Base-by-base conservation (phyloP, 2,888 invertebrate genomes). In the Eulithis prunata region DNA sequence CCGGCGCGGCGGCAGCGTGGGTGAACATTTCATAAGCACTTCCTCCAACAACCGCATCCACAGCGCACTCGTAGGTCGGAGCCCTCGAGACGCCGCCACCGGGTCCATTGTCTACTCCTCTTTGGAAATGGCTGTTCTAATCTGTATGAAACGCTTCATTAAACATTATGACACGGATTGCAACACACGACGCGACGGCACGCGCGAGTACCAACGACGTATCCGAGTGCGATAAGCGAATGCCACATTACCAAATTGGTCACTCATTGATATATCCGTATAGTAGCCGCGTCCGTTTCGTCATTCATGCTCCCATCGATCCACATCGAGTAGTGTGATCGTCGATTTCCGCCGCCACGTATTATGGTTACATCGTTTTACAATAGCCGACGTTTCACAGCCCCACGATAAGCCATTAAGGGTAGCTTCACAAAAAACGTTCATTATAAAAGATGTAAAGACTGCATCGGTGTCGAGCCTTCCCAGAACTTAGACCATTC, bases 391-490 rank as follows among this genome's bases (percentile, higher is more conserved):
- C 76, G 77, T 79, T 84, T 89, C 86, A 83, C 85, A 86, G 86
- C 86, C 84, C 86, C 84, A 84, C 85, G 84, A 88, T 87, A 88
- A 88, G 84, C 87, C 86, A 90, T 88, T 87, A 90, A 87, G 89
- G 89, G 87, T 85, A 85, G 84, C 81, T 82, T 74, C 70, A 87
- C 87, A 91, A 92, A 91, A 91, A 91, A 85, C 82, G 84, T 88
- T 89, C 89, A 88, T 91, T 91, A 91, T 87, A 90, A 90, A 89
- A 85, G 87, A 89, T 89, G 85, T 89, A 89, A 90, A 90, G 90
- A 87, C 87, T 87, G 85, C 88, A 85, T 85, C 90, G 90, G 90
- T 90, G 89, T 87, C 89, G 90, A 82, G 80, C 89, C 91, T 92
- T 93, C 92, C 85, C 88, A 90, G 92, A 92, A 92, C 81, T 84